These are phyloP conservation scores for Tenthredo distinguenda DNA, from an alignment of 2,888 invertebrate species.

Conservation along the genomic window DNA sequence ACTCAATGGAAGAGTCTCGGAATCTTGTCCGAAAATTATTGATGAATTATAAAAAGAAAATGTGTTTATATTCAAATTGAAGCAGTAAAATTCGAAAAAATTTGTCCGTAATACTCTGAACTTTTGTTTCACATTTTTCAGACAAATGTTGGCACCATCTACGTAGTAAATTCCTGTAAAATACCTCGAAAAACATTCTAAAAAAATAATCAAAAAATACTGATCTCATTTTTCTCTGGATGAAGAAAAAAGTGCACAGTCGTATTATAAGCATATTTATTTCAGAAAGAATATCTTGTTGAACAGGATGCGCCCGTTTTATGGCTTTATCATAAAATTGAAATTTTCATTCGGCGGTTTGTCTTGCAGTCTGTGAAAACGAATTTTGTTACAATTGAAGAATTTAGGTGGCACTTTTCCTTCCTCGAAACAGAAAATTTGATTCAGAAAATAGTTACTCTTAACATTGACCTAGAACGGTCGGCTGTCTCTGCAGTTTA, in stretches of 20 bases:
- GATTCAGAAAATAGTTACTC: not conserved
- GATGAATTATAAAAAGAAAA: not conserved
- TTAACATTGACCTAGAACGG: not conserved
- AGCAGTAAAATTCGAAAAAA: not conserved
- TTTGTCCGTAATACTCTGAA: too few relatives aligned
- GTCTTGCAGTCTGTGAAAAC: not conserved
- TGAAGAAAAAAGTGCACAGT: not conserved
- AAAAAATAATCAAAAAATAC: not conserved
- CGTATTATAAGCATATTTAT: not conserved
- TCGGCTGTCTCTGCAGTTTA: not conserved
- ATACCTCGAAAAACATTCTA: too few relatives aligned
- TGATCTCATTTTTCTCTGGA: not conserved
- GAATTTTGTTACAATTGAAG: not conserved
- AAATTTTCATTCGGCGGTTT: not conserved
- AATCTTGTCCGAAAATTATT: not conserved
- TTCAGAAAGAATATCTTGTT: not conserved
- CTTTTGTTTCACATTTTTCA: too few relatives aligned
- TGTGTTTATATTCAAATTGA: not conserved
- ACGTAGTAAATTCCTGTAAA: too few relatives aligned
- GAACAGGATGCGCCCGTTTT: not conserved
- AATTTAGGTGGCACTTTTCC: not conserved
- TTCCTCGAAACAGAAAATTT: not conserved
- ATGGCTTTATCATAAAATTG: not conserved
- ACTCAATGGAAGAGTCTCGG: not conserved
- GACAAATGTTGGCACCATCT: too few relatives aligned